These are phyloP conservation scores for Nettapus auritus DNA, from an alignment of 2,113 vertebrate species.

Conservation along the genomic window DNA sequence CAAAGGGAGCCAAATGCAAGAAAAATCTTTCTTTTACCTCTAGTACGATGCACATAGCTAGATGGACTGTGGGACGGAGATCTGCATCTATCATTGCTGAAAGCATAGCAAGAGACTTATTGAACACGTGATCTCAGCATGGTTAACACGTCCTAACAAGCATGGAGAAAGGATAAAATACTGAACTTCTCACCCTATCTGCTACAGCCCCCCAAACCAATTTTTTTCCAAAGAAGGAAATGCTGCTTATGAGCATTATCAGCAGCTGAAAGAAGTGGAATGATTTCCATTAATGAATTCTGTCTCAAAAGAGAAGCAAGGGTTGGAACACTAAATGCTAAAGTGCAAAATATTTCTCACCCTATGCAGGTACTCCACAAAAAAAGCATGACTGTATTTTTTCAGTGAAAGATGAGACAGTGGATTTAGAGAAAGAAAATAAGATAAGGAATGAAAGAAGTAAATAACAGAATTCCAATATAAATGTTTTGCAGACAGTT, in stretches of 20 bases:
- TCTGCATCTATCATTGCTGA: not conserved
- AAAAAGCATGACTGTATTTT: not conserved
- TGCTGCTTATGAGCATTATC: not conserved
- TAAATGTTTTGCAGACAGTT: not conserved
- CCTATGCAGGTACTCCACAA: not conserved
- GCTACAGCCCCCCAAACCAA: not conserved
- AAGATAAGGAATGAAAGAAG: not conserved
- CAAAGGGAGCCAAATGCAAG: not conserved
- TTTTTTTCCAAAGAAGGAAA: not conserved
- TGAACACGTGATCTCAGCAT: not conserved
- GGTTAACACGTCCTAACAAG: not conserved
- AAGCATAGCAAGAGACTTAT: not conserved
- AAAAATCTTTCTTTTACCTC: not conserved
- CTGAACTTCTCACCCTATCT: not conserved
- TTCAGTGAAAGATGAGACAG: not conserved
- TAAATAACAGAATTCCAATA: not conserved
- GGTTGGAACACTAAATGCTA: not conserved
- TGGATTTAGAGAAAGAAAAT: not conserved
- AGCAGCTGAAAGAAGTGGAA: not conserved
- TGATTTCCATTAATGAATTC: not conserved
- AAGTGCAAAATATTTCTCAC: not conserved
- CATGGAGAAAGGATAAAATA: not conserved
- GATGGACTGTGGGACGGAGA: rapidly evolving
- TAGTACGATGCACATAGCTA: not conserved
- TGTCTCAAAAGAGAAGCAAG: not conserved